A percentile compares a stretch with the other conserved stretches of the same genome.
Conservation (phyloP, 2,797 vertebrate genomes). For the Sciurus carolinensis region DNA sequence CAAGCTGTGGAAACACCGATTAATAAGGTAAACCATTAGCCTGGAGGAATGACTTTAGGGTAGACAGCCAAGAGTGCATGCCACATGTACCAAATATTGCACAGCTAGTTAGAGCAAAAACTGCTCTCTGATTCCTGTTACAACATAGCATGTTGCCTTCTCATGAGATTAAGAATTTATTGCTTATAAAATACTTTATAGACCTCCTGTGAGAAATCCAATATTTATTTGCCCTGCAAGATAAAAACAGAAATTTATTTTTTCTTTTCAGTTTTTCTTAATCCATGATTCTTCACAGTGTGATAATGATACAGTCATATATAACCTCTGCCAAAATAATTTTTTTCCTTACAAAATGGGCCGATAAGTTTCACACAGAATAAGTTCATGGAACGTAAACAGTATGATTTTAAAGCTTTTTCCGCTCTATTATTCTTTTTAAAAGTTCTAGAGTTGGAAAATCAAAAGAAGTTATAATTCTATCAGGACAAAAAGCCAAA, state of each 20-base stretch:
- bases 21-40: neutral
- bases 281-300: conserved; percentile 57
- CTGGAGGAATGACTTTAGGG: conserved; percentile 9
- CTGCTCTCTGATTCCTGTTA: conserved; percentile 63
- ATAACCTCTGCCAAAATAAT: neutral
- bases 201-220: conserved; percentile 74
- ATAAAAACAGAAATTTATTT: conserved; percentile 78
- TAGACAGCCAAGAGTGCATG: neutral
- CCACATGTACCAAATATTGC: conserved; percentile 33
- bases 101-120: conserved; percentile 40
- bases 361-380: conserved; percentile 62
- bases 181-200: conserved; percentile 79
- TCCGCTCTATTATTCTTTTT: conserved; percentile 51
- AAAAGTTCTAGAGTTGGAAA: conserved; percentile 62
- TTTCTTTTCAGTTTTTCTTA: conserved; percentile 76
- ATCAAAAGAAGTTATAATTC: conserved; percentile 67
- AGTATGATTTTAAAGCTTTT: conserved; percentile 67
- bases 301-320: conserved; percentile 63
- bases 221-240: conserved; percentile 78
- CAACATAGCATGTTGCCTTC: conserved; percentile 44
- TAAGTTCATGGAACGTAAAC: conserved; percentile 71
- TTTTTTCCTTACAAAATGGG: conserved; percentile 56
- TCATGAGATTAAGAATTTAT: conserved; percentile 77
- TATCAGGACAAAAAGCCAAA: conserved; percentile 56
- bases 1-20: neutral